Base-by-base conservation (phyloP, 2,113 vertebrate species). In the Rostratula benghalensis region DNA sequence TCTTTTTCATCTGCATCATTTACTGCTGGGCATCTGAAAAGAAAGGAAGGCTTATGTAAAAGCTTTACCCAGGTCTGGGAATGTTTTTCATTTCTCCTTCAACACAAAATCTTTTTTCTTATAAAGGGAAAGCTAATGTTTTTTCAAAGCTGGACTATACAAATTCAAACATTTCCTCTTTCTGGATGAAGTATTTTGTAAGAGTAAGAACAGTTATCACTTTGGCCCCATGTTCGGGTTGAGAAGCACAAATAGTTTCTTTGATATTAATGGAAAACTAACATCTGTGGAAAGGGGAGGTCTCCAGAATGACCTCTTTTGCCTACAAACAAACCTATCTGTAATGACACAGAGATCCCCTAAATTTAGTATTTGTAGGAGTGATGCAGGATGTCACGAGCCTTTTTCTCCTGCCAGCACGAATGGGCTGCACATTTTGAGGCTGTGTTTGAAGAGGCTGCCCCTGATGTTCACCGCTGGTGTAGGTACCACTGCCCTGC, bases 21-120 rank as follows among this genome's bases (percentile, higher is more conserved):
- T 97, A 97, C 89, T 95, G 83, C 75, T 70, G 82, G 93, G 82
- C 83, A 92, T 96, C 90, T 61, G 68, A 95, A 94, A 96, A 97
- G 95, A 97, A 97, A 95, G 85, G 84, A 92, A 0, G 3, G 64
- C 43, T 95, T 95, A 96, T 90, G 71, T 90, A 97, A 97, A 67
- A 87, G 80, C 74, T 81, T 87, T 96, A 89, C 53, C 61, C 53
- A n/a, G 28, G 65, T 78, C 95, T 94, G 70, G 70, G 83, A 91
- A 67, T 91, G 93, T 79, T 96, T 94, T 94, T 89, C 60, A 76
- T 95, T 95, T 89, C 92, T 95, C 71, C 74, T 87, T 79, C 16
- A 8, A 96, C 53, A 90, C 69, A 93, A 92, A 77, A 83, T 96
- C 71, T 78, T 95, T 81, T 30, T 70, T 95, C 76, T 96, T 84